Base-by-base conservation (phyloP, 2,113 vertebrate species). In the Anoplopoma fimbria region DNA sequence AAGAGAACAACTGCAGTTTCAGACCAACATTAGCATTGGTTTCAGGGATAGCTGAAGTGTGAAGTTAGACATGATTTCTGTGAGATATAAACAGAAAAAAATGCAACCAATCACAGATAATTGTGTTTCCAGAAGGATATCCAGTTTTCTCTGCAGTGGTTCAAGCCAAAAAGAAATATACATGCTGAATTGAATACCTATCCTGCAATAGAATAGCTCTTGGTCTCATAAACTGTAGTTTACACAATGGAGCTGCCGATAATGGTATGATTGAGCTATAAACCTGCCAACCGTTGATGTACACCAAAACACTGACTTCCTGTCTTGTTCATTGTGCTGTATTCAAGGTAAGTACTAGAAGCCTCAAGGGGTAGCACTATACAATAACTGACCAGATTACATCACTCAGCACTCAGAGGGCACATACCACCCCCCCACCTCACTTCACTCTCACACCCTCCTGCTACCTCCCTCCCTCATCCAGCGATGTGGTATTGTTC, bases 271-370 rank as follows among this genome's bases (percentile, higher is more conserved):
- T 88, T 85, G 72, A 75, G 79, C 82, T 79, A 88, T 92, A 87
- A 94, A 92, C 81, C 89, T 91, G 91, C 88, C 91, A 93, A 62
- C 61, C 21, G 33, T 49, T 92, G 86, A 90, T 88, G 63, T 75
- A 89, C 49, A 75, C 65, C 67, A 74, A 81, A 89, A 87, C 79
- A 87, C 60, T 77, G 75, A 84, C 90, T 93, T 94, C 91, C 94
- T 84, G 77, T 57, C 84, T 70, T 40, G 72, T 34, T 84, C 63
- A 91, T 90, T 90, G 91, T 90, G 82, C 71, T 68, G 69, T 6
- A 79, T 80, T 84, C 71, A 87, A 79, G 75, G 77, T 75, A 82
- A 82, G 73, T 69, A 75, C 73, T 82, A n/a, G 14, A 85, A 83
- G 25, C 69, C 91, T 86, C 70, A 1, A 79, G 85, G 84, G 93